Evolutionary conservation across 2,797 vertebrate genomes (phyloP).

Genomic region (Pantherophis alleghaniensis): DNA sequence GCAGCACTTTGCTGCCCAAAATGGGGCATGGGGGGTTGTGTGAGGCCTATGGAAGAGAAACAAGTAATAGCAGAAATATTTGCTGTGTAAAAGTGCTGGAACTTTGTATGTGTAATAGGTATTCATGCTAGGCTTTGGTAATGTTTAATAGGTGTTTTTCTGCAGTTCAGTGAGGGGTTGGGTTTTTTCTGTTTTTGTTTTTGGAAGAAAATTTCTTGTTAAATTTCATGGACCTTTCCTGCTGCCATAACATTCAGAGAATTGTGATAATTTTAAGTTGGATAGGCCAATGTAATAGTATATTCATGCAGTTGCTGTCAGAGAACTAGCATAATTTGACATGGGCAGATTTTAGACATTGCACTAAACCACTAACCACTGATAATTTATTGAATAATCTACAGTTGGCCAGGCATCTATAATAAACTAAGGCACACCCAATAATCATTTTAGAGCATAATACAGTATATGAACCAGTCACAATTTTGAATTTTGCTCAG

Average conservation of each 20-base stretch:
- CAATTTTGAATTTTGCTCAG: neutral
- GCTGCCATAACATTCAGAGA: neutral
- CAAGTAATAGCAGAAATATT: neutral
- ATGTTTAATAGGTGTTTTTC: neutral
- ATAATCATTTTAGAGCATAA: neutral
- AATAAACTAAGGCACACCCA: neutral
- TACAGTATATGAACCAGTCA: neutral
- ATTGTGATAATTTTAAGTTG: neutral
- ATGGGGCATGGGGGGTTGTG: no score
- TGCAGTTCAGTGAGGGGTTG: neutral
- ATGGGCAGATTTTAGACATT: neutral
- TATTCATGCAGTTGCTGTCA: neutral
- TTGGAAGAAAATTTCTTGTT: neutral
- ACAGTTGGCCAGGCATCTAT: neutral
- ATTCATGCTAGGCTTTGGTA: neutral
- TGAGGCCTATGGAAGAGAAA: neutral
- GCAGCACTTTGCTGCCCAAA: no score
- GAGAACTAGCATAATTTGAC: neutral
- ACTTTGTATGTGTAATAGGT: neutral
- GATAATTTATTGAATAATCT: neutral
- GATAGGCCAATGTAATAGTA: neutral
- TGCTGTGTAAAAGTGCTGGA: neutral
- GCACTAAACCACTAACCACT: neutral
- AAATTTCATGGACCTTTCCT: neutral
- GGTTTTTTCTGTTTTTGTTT: neutral